phyloP scores from a whole-genome alignment of 2,113 vertebrate genomes.

The Tor tambroides region DNA sequence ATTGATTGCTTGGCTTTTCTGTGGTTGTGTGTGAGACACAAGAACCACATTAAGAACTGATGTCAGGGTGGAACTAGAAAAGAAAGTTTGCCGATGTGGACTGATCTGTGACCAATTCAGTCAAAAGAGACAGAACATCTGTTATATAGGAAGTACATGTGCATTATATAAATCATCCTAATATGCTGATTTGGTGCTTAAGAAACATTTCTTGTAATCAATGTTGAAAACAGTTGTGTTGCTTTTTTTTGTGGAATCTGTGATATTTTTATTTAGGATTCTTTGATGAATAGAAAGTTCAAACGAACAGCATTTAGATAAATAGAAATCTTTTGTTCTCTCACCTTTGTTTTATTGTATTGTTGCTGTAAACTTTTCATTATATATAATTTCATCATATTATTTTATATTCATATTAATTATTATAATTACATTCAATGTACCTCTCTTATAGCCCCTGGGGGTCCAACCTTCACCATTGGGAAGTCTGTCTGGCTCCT shows the following conservation, averaged over 20 bases:
- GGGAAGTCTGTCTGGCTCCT: conserved; percentile 98
- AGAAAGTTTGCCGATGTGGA: conserved; percentile 7
- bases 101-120: conserved; percentile 13
- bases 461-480: conserved; percentile 94
- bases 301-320: neutral
- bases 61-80: conserved; percentile 29
- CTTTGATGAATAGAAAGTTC: no score
- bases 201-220: neutral
- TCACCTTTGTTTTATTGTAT: neutral
- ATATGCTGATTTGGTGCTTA: neutral
- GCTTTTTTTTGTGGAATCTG: neutral
- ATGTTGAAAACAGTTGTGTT: no score
- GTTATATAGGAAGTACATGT: neutral
- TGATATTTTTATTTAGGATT: no score
- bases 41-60: conserved; percentile 15
- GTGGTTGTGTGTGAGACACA: conserved; percentile 58
- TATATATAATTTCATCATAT: neutral
- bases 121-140: neutral
- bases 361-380: no score
- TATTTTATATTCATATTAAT: neutral
- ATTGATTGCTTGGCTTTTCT: conserved; percentile 68
- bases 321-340: neutral
- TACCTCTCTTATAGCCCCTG: conserved; percentile 75
- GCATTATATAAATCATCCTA: neutral
- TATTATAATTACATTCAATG: neutral